Conservation (phyloP, 2,113 vertebrate genomes). For the Hippocampus zosterae region DNA sequence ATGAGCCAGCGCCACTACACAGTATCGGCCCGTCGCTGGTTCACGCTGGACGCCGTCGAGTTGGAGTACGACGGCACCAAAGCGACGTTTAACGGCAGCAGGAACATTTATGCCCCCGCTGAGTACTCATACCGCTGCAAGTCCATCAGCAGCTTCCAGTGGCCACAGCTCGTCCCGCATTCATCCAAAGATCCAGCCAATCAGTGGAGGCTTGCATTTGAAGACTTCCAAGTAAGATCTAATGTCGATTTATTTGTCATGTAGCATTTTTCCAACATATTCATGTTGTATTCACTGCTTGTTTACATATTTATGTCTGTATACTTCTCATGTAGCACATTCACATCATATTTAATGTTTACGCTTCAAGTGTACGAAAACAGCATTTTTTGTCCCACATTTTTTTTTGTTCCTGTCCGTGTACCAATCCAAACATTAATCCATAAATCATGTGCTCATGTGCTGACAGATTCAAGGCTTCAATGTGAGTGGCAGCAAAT, state of each 20-base stretch:
- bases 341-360: not conserved
- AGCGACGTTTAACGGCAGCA: slow-evolving; percentile 75
- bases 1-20: slow-evolving; percentile 73
- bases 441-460: not conserved
- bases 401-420: not conserved
- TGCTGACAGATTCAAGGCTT: slow-evolving; percentile 87
- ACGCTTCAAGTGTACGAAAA: not conserved
- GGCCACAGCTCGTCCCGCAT: slow-evolving; percentile 62
- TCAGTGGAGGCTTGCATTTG: slow-evolving; percentile 75
- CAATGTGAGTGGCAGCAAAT: slow-evolving; percentile 72
- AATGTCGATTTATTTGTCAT: not conserved
- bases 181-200: slow-evolving; percentile 61
- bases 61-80: slow-evolving; percentile 67
- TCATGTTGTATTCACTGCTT: not conserved
- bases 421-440: not conserved
- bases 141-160: slow-evolving; percentile 64
- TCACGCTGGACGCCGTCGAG: slow-evolving; percentile 75
- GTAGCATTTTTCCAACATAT: not conserved
- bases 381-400: not conserved
- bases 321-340: not conserved
- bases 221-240: slow-evolving; percentile 79
- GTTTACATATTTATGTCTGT: not conserved
- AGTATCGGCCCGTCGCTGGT: slow-evolving; percentile 82
- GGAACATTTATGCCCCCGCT: slow-evolving; percentile 74
- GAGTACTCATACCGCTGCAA: slow-evolving; percentile 83